phyloP scores from a whole-genome alignment of 2,113 vertebrate genomes.

The Diadophis punctatus region DNA sequence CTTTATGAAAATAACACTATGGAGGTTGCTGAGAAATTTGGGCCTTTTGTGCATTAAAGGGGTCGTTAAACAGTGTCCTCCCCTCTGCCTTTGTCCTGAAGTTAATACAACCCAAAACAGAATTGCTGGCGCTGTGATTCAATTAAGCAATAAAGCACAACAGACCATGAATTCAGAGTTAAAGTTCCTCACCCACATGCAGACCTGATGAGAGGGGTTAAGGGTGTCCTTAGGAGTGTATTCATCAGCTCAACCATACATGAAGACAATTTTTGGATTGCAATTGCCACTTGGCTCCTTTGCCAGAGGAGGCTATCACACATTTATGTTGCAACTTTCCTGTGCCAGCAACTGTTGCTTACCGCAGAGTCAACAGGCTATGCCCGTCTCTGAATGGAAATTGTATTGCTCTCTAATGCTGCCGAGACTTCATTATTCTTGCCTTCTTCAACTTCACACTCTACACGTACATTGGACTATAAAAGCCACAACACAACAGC shows the following conservation, averaged over 20 bases:
- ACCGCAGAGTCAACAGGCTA: background rate
- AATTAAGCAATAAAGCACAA: background rate
- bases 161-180: background rate
- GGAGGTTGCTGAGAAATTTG: background rate
- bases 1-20: background rate
- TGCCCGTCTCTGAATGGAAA: background rate
- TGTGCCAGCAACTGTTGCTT: background rate
- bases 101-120: conserved; percentile 7
- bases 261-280: background rate
- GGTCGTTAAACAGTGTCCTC: background rate
- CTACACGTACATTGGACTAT: background rate
- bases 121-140: conserved; percentile 5
- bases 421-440: background rate
- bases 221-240: background rate
- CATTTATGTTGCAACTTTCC: background rate
- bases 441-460: background rate
- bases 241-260: background rate
- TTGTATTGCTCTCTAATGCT: background rate
- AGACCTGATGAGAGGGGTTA: background rate
- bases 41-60: background rate
- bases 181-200: background rate
- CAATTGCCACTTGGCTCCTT: background rate
- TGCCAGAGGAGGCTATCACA: background rate
- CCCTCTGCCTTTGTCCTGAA: background rate
- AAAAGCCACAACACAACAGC: background rate